A percentile compares a stretch with the other conserved stretches of the same genome.
phyloP scores from a whole-genome alignment of 2,888 invertebrate species.

The Cyclophora punctaria region DNA sequence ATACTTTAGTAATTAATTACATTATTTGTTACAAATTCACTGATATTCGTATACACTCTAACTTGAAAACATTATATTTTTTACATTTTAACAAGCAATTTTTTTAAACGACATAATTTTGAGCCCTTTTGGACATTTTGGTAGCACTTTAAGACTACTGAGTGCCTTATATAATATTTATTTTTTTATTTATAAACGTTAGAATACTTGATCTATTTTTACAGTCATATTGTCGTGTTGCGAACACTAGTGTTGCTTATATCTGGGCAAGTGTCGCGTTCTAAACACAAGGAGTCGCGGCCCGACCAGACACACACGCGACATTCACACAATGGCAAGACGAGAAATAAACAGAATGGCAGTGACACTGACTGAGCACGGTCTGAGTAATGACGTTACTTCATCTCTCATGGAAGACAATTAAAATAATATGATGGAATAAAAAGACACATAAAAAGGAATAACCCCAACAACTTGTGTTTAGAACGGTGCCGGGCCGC shows the following conservation, averaged over 20 bases:
- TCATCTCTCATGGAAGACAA: slow-evolving; percentile 7
- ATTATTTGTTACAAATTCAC: slow-evolving; percentile 29
- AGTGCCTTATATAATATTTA: slow-evolving; percentile 44
- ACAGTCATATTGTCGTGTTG: slow-evolving; percentile 45
- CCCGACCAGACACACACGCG: slow-evolving; percentile 10
- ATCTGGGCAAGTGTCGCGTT: slow-evolving; percentile 28
- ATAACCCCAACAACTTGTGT: slow-evolving; percentile 12
- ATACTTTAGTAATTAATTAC: slow-evolving; percentile 28
- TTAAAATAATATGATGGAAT: slow-evolving; percentile 1
- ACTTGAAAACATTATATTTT: slow-evolving; percentile 55
- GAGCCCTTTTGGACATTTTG: slow-evolving; percentile 38
- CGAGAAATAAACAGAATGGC: slow-evolving; percentile 5
- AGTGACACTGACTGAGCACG: slow-evolving; percentile 5
- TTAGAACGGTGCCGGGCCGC: slow-evolving; percentile 14
- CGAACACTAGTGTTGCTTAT: slow-evolving; percentile 23
- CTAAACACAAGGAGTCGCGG: slow-evolving; percentile 30
- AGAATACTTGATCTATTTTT: slow-evolving; percentile 62
- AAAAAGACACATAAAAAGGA: slow-evolving; percentile 1
- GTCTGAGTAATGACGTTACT: slow-evolving; percentile 3
- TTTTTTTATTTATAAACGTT: slow-evolving; percentile 52
- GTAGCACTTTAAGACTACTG: slow-evolving; percentile 45
- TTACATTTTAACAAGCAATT: slow-evolving; percentile 63
- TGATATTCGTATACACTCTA: slow-evolving; percentile 43
- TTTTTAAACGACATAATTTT: slow-evolving; percentile 39
- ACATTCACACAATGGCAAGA: slow-evolving; percentile 14